A percentile compares a stretch with the other conserved stretches of the same genome.
These are phyloP conservation scores for Drosophila cognata DNA, from an alignment of 2,888 invertebrate species.

Conservation along the genomic window DNA sequence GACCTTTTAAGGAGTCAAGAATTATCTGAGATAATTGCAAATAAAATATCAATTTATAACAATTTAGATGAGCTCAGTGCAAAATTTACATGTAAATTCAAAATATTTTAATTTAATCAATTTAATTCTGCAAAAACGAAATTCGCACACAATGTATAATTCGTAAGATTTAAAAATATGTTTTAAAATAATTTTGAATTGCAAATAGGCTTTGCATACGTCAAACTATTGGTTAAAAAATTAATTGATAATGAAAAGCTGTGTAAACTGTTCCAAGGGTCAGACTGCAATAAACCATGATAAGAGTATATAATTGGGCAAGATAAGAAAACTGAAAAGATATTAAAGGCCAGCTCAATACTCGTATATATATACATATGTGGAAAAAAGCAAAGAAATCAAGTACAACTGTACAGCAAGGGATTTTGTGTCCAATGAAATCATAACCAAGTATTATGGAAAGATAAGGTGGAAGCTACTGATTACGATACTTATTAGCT, in stretches of 20 bases:
- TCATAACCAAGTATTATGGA: constrained; percentile 45
- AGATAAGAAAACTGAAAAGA: neutral
- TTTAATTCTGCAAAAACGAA: neutral
- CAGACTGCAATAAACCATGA: neutral
- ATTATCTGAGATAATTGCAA: neutral
- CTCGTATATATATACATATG: neutral
- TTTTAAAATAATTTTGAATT: neutral
- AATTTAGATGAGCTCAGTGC: neutral
- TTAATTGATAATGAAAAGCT: neutral
- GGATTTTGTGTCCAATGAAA: constrained; percentile 1
- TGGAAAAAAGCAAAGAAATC: neutral
- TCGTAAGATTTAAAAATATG: neutral
- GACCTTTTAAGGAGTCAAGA: neutral
- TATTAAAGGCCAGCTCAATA: neutral
- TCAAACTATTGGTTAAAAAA: neutral
- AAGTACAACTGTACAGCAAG: neutral
- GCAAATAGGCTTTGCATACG: neutral
- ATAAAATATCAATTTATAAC: neutral
- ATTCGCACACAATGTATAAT: neutral
- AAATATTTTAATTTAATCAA: neutral
- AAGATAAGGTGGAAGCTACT: neutral
- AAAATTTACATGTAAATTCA: neutral
- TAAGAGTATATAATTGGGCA: neutral
- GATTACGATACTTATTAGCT: neutral
- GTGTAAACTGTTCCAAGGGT: neutral